Conservation (phyloP, 2,888 invertebrate species). For the Salticus scenicus region DNA sequence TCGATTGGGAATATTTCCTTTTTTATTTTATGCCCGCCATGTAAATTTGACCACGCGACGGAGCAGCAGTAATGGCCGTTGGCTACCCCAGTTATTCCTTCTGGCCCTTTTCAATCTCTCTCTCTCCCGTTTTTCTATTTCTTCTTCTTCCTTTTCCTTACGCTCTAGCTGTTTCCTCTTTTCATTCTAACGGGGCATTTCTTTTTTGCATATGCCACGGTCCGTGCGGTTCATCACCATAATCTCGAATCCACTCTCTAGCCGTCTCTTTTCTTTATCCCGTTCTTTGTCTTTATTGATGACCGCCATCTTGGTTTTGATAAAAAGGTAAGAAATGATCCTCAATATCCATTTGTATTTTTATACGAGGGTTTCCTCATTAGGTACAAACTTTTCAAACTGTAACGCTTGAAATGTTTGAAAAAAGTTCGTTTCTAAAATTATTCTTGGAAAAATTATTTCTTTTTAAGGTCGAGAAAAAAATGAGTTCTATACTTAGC, state of each 20-base stretch:
- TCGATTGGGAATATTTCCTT: conserved; percentile 61
- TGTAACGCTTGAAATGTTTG: too few species aligned
- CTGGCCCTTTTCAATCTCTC: conserved; percentile 28
- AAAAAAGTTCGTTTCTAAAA: too few species aligned
- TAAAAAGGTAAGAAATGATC: conserved; percentile 41
- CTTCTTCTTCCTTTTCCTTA: conserved; percentile 23
- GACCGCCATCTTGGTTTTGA: conserved; percentile 59
- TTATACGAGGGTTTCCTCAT: too few species aligned
- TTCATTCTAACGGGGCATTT: conserved; percentile 49
- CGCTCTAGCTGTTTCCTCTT: conserved; percentile 18
- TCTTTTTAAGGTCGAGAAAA: too few species aligned
- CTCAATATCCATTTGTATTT: neutral
- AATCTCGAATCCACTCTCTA: conserved; percentile 64
- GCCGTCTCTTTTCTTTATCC: conserved; percentile 20
- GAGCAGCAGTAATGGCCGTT: conserved; percentile 64
- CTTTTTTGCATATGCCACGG: conserved; percentile 64
- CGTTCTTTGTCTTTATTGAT: conserved; percentile 55
- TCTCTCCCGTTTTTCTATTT: conserved; percentile 11
- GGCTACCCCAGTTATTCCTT: conserved; percentile 50
- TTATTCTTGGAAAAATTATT: too few species aligned
- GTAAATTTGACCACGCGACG: conserved; percentile 68
- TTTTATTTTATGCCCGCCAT: conserved; percentile 66
- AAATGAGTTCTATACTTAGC: too few species aligned
- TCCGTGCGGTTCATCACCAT: conserved; percentile 61
- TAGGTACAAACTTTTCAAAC: too few species aligned